Evolutionary conservation across 2,888 invertebrate genomes (phyloP), one percentile per base, ranked within the genome.

Genomic region (Drosophila limbata): DNA sequence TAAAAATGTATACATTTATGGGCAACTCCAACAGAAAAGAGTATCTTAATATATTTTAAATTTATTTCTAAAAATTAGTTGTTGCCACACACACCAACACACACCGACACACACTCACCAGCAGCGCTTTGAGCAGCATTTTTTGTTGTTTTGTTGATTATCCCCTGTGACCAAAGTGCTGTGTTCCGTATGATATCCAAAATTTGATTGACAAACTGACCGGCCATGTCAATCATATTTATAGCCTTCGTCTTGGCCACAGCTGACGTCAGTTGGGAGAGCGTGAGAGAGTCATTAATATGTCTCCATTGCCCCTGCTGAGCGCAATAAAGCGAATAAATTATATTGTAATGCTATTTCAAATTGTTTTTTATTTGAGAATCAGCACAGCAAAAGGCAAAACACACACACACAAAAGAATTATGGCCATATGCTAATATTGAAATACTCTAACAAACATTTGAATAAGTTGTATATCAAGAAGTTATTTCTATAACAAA

Each of bases 191-290:
- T 56, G 69, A 52, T 74, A 77, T 79, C 69, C 70, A 80, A 76
- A 79, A 73, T 78, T 85, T 84, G 61, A 89, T 89, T 86, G 85
- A 77, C 82, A 69, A 74, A 73, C 68, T 62, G 66, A 42, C 42
- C 68, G 53, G 61, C 52, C 48, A 28, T 77, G 80, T 87, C 88
- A 89, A 86, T 86, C 89, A 89, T 87, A 85, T 89, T 89, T 86
- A 86, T 86, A 86, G 89, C 72, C 77, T 87, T 69, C 65, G 65
- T 35, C n/a, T 19, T 35, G 13, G 35, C 17, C 35, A 28, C 50
- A 56, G 70, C 69, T 74, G 72, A 74, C 79, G 80, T 68, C 64
- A 79, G 59, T 31, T 37, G 57, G 61, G 48, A 72, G 75, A 85
- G 85, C 77, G 69, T 73, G 67, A 79, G 73, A 79, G 60, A 57